A percentile compares a stretch with the other conserved stretches of the same genome.
These are phyloP conservation scores for Calonectris borealis DNA, from an alignment of 2,113 vertebrate genomes.

Conservation along the genomic window DNA sequence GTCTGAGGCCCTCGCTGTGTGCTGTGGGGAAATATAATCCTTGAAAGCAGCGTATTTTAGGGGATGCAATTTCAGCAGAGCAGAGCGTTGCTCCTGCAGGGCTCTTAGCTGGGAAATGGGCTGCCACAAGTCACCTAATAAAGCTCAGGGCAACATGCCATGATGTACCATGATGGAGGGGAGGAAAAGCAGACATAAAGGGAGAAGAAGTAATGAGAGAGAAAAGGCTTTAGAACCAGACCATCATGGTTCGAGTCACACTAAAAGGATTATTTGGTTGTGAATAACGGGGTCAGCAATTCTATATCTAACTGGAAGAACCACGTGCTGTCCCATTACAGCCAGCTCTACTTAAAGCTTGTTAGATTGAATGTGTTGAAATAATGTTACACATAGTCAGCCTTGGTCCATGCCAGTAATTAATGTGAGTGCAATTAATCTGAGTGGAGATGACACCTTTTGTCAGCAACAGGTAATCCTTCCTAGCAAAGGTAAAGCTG, in stretches of 20 bases:
- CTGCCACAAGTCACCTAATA: constrained; percentile 4
- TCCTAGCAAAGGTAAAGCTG: constrained; percentile 9
- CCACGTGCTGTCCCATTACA: background rate
- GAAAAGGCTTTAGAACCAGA: background rate
- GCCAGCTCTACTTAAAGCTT: background rate
- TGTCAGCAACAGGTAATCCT: constrained; percentile 19
- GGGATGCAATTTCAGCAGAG: background rate
- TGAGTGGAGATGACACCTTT: background rate
- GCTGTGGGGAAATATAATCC: background rate
- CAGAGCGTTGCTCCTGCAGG: background rate
- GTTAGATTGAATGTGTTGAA: background rate
- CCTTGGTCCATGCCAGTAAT: background rate
- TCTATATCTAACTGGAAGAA: background rate
- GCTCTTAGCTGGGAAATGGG: background rate
- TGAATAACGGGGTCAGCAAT: background rate
- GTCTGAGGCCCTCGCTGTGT: background rate
- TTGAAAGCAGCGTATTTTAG: background rate
- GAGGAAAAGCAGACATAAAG: background rate
- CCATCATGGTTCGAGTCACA: background rate
- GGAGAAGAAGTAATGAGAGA: background rate
- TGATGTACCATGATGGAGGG: background rate
- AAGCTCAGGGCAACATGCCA: rapidly evolving
- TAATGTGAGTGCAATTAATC: constrained; percentile 8
- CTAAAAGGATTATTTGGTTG: constrained; percentile 8
- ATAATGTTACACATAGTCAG: background rate